Conservation (phyloP, 2,113 vertebrate species). For the Prunella himalayana region DNA sequence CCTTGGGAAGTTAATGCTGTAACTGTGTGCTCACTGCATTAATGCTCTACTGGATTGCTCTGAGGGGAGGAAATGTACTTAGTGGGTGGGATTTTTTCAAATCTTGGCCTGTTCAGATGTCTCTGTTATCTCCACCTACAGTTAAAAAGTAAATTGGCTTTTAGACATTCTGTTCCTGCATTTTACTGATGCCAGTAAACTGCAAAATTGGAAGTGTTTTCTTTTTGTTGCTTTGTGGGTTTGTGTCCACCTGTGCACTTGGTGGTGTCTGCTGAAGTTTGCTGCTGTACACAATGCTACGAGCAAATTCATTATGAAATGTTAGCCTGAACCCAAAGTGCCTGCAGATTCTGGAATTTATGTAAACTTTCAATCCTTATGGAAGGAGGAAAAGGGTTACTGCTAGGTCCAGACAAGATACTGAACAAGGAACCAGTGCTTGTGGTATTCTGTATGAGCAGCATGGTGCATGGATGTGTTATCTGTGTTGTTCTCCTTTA, state of each 20-base stretch:
- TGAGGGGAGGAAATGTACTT: background rate
- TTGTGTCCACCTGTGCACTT: background rate
- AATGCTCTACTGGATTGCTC: background rate
- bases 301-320: background rate
- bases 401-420: background rate
- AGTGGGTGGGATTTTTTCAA: background rate
- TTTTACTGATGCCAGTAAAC: background rate
- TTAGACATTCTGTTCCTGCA: background rate
- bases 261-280: background rate
- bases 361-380: background rate
- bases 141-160: background rate
- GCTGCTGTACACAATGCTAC: background rate
- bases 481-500: background rate
- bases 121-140: conserved; percentile 39
- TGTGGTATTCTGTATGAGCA: background rate
- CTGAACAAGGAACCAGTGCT: background rate
- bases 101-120: background rate
- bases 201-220: background rate
- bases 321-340: background rate
- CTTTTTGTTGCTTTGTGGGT: background rate
- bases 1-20: background rate
- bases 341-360: background rate
- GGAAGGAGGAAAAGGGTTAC: background rate
- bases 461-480: background rate
- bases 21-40: fast-evolving